phyloP scores from a whole-genome alignment of 2,797 vertebrate genomes.

The Hephaestus fuliginosus region DNA sequence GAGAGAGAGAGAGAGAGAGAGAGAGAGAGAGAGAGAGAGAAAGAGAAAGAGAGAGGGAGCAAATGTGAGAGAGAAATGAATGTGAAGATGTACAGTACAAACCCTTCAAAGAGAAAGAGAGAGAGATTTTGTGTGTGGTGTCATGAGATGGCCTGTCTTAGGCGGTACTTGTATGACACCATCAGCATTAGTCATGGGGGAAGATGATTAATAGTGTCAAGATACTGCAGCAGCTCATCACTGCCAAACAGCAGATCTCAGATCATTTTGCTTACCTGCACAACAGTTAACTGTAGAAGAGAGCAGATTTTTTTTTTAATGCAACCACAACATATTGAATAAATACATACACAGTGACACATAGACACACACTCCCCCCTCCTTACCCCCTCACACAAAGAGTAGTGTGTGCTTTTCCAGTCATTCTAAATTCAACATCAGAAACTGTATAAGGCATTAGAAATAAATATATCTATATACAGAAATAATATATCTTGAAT shows the following conservation, averaged over 20 bases:
- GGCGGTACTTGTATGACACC: slow-evolving; percentile 70
- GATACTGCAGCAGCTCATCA: slow-evolving; percentile 70
- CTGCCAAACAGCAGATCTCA: slow-evolving; percentile 57
- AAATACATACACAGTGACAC: slow-evolving; percentile 1
- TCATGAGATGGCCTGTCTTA: slow-evolving; percentile 68
- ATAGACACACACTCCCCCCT: background rate
- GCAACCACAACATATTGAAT: background rate
- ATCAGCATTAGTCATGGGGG: slow-evolving; percentile 71
- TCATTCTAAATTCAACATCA: background rate
- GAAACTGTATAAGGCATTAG: background rate
- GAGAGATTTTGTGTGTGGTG: slow-evolving; percentile 28
- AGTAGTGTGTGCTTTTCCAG: background rate
- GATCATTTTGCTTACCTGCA: slow-evolving; percentile 50
- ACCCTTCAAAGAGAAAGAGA: slow-evolving; percentile 55
- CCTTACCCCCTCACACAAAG: no score
- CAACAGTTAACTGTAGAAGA: slow-evolving; percentile 14
- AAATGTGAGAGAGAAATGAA: slow-evolving; percentile 70
- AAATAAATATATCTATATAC: no score
- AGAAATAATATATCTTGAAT: background rate
- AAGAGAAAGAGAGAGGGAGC: background rate
- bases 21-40: slow-evolving; percentile 36
- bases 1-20: slow-evolving; percentile 39
- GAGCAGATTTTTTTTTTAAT: background rate
- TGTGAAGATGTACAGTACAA: slow-evolving; percentile 72
- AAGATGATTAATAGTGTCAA: slow-evolving; percentile 77